Conservation (phyloP, 2,797 vertebrate species). For the Cottoperca gobio region DNA sequence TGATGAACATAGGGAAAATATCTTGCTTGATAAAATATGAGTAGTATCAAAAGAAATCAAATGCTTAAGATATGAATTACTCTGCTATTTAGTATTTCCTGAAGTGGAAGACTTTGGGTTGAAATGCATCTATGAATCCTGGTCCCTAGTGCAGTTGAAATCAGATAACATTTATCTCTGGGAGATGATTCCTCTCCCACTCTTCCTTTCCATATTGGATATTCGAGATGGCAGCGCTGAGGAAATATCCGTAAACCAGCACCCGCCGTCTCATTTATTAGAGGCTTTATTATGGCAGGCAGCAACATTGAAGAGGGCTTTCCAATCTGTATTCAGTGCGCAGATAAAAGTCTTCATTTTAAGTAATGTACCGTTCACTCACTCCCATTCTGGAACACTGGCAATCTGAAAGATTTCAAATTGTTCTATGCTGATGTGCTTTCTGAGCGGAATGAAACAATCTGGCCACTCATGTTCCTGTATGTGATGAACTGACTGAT, state of each 20-base stretch:
- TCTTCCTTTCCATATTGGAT: constrained; percentile 76
- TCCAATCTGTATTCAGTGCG: constrained; percentile 73
- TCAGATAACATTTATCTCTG: constrained; percentile 80
- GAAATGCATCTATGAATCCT: constrained; percentile 60
- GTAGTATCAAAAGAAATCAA: constrained; percentile 59
- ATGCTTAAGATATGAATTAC: constrained; percentile 67
- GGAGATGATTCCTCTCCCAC: constrained; percentile 72
- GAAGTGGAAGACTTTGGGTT: constrained; percentile 38
- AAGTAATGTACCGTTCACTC: constrained; percentile 73
- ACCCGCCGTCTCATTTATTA: constrained; percentile 77
- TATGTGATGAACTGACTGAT: constrained; percentile 71
- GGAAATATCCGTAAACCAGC: constrained; percentile 77
- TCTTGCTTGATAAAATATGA: constrained; percentile 35
- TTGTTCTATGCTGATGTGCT: constrained; percentile 70
- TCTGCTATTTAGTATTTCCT: constrained; percentile 68
- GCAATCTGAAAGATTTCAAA: constrained; percentile 76
- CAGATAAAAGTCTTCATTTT: constrained; percentile 76
- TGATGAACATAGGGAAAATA: constrained; percentile 22
- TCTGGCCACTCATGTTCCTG: constrained; percentile 73
- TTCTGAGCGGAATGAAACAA: constrained; percentile 74
- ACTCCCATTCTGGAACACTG: constrained; percentile 62
- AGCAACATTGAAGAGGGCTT: constrained; percentile 61
- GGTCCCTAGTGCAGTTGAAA: constrained; percentile 50
- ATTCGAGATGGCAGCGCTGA: constrained; percentile 76
- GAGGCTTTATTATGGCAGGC: constrained; percentile 75